Evolutionary conservation across 2,113 vertebrate species (phyloP), one percentile per base, ranked within the genome.

Genomic region (Poeciliopsis retropinna): DNA sequence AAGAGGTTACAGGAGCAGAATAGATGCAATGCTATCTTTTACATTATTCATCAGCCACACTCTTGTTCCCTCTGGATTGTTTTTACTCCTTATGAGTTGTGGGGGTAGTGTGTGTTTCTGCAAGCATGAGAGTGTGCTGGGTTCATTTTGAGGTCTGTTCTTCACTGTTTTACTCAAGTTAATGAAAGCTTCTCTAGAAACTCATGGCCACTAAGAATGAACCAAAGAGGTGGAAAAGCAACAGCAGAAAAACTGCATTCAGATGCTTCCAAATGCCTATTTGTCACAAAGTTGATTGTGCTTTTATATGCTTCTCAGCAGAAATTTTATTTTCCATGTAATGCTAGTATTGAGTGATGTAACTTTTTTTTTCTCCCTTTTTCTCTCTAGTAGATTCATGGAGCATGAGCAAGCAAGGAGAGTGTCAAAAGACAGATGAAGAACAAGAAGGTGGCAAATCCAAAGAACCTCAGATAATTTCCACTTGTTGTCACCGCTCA

Each of bases 31-130:
- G 85, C 85, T 76, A 86, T 85, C 70, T 83, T 91, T 67, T 93
- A 69, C 86, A 91, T 93, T 92, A 94, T 92, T 91, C 80, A 93
- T 91, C 30, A 70, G 75, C 85, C 72, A 75, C 76, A 84, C 86
- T 89, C 77, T 4, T 78, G 66, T 86, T 85, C 77, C 82, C 78
- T 75, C 69, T 61, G 60, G 71, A 41, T 64, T 67, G 75, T 67
- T 72, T 64, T 70, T 75, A 51, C 31, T 72, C 47, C 74, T 32
- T 73, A 1, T 75, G 31, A 75, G 31, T 60, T 72, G 67, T 51
- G 51, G 17, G 54, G 37, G 47, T 39, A 28, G 34, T 64, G 64
- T 47, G 41, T 65, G 34, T 60, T 51, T 72, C 37, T 72, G 54
- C 13, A 60, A 31, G 63, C 37, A 34, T 44, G 3, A 1, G 14